These are phyloP conservation scores for Nomada ferruginata DNA, from an alignment of 2,888 invertebrate species.

Conservation along the genomic window DNA sequence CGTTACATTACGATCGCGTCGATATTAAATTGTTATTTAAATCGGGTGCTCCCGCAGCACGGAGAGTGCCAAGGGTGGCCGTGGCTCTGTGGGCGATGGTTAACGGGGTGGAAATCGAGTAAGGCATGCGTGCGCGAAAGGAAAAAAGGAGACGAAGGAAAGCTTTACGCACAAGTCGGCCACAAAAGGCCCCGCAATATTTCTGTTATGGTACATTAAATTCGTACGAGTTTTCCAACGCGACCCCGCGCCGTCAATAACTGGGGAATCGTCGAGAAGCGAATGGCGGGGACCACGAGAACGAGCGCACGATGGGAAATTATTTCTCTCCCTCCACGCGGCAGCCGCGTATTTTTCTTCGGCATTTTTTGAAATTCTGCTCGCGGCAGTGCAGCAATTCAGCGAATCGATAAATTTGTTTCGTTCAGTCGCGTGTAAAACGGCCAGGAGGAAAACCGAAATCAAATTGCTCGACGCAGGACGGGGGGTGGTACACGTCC, in stretches of 20 bases:
- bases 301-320: not conserved
- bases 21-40: slow-evolving; percentile 20
- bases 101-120: slow-evolving; percentile 16
- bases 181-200: slow-evolving; percentile 6
- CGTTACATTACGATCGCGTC: not conserved
- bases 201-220: slow-evolving; percentile 34
- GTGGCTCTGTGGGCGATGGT: not conserved
- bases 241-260: not conserved
- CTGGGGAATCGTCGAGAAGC: not conserved
- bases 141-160: not conserved
- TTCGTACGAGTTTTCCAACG: slow-evolving; percentile 19
- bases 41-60: not conserved
- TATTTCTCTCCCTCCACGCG: not conserved
- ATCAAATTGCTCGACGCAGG: too few species aligned
- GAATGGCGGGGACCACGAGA: not conserved
- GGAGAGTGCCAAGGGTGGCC: not conserved
- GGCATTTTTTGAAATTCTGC: too few species aligned
- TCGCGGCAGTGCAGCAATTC: too few species aligned
- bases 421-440: not conserved
- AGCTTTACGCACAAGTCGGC: not conserved
- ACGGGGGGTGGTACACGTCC: too few species aligned
- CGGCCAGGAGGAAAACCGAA: too few species aligned
- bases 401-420: not conserved
- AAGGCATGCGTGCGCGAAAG: not conserved
- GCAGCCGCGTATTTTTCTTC: not conserved